Conservation (phyloP, 2,888 invertebrate genomes). For the Oxyteleia sp. region DNA sequence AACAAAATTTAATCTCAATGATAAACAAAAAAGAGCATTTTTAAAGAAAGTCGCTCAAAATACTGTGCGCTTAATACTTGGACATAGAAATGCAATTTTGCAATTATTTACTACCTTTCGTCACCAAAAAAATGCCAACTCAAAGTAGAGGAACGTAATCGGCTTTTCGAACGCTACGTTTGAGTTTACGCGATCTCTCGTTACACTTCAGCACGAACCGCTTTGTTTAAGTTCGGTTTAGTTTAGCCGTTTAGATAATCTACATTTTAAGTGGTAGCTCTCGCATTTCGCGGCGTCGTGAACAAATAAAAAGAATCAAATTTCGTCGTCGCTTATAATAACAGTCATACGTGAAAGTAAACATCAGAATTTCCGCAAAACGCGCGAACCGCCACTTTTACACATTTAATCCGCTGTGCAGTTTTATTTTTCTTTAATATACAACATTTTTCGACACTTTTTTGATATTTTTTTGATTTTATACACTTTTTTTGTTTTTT, state of each 20-base stretch:
- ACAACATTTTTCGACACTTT: constrained; percentile 42
- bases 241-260: too few species aligned
- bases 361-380: too few species aligned
- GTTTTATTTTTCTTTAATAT: constrained; percentile 68
- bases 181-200: constrained; percentile 57
- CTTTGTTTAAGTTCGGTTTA: constrained; percentile 60
- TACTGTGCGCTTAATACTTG: constrained; percentile 58
- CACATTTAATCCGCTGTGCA: too few species aligned
- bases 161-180: constrained; percentile 54
- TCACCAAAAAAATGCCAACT: constrained; percentile 35
- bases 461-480: constrained; percentile 57
- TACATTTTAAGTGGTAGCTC: too few species aligned
- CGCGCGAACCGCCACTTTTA: too few species aligned
- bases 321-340: too few species aligned
- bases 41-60: too few species aligned
- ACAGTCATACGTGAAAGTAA: too few species aligned
- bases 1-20: too few species aligned
- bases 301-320: too few species aligned
- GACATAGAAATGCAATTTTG: constrained; percentile 50
- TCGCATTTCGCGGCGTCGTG: too few species aligned
- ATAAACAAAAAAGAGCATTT: too few species aligned
- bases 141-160: constrained; percentile 14
- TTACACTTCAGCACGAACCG: not conserved
- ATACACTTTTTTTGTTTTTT: constrained; percentile 72
- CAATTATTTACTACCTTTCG: constrained; percentile 54